phyloP scores from a whole-genome alignment of 2,888 invertebrate species.

The Leptothorax acervorum region DNA sequence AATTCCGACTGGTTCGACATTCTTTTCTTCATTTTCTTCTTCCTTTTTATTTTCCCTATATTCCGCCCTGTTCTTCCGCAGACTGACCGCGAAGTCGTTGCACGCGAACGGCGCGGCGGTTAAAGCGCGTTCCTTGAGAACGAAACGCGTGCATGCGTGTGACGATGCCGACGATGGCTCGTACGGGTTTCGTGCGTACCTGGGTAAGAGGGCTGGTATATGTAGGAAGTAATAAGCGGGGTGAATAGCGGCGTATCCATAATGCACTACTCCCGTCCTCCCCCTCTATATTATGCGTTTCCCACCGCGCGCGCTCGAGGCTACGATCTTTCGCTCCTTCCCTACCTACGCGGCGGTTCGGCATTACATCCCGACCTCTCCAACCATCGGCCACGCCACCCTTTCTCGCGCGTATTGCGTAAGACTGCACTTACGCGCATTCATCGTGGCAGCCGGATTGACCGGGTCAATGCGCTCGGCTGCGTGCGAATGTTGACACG shows the following conservation, averaged over 20 bases:
- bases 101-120: slow-evolving; percentile 30
- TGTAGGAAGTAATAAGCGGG: slow-evolving; percentile 79
- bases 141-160: slow-evolving; percentile 26
- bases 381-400: slow-evolving; percentile 67
- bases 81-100: slow-evolving; percentile 18
- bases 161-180: neutral
- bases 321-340: slow-evolving; percentile 58
- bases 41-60: neutral
- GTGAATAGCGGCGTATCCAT: slow-evolving; percentile 81
- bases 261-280: slow-evolving; percentile 75
- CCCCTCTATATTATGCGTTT: slow-evolving; percentile 49
- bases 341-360: slow-evolving; percentile 52
- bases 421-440: slow-evolving; percentile 82
- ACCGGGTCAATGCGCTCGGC: slow-evolving; percentile 82
- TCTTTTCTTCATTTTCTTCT: no score
- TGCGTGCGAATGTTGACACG: slow-evolving; percentile 71
- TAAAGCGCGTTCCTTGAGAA: slow-evolving; percentile 33
- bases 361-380: slow-evolving; percentile 71
- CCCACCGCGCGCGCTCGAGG: slow-evolving; percentile 41
- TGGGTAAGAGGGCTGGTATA: slow-evolving; percentile 57
- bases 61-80: neutral
- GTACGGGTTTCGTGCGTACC: slow-evolving; percentile 46
- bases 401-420: slow-evolving; percentile 76
- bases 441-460: slow-evolving; percentile 80
- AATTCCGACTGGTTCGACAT: slow-evolving; percentile 5